Conservation (phyloP, 1,140 invertebrate genomes). For the Metaphire vulgaris region DNA sequence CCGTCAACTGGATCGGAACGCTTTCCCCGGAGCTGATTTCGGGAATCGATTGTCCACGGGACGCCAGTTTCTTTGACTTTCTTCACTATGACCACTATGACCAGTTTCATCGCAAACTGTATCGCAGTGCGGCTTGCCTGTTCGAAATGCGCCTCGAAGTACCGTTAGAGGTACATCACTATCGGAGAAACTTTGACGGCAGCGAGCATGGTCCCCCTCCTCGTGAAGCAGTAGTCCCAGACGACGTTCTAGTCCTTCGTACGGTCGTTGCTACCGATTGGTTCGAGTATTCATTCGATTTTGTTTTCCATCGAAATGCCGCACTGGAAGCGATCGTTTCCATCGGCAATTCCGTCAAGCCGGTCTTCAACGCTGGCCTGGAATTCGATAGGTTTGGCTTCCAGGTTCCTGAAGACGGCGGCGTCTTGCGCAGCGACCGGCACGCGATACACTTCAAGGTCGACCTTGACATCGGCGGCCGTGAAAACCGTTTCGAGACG, state of each 20-base stretch:
- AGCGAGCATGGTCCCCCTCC: constrained; percentile 8
- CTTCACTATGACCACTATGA: not conserved
- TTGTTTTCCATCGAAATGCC: constrained; percentile 45
- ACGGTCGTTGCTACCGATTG: constrained; percentile 43
- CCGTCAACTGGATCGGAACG: constrained; percentile 31
- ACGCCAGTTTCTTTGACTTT: constrained; percentile 41
- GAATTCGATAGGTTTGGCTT: constrained; percentile 34
- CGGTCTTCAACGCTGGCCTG: not conserved
- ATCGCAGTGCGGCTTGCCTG: constrained; percentile 43
- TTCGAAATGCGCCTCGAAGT: constrained; percentile 43
- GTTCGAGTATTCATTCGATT: constrained; percentile 49
- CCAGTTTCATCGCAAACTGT: constrained; percentile 24
- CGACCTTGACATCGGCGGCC: constrained; percentile 32
- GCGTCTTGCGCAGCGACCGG: constrained; percentile 42
- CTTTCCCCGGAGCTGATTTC: constrained; percentile 35
- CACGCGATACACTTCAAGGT: constrained; percentile 48
- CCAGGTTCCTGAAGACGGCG: too few species aligned
- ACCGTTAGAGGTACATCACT: constrained; percentile 40
- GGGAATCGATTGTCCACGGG: constrained; percentile 44
- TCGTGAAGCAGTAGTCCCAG: constrained; percentile 38
- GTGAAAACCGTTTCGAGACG: not conserved
- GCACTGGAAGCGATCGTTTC: constrained; percentile 41
- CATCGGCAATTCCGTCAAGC: constrained; percentile 39
- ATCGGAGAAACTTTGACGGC: not conserved
- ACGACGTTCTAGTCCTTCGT: constrained; percentile 38